phyloP scores from a whole-genome alignment of 2,797 vertebrate species.

The Cichlasoma orientale region DNA sequence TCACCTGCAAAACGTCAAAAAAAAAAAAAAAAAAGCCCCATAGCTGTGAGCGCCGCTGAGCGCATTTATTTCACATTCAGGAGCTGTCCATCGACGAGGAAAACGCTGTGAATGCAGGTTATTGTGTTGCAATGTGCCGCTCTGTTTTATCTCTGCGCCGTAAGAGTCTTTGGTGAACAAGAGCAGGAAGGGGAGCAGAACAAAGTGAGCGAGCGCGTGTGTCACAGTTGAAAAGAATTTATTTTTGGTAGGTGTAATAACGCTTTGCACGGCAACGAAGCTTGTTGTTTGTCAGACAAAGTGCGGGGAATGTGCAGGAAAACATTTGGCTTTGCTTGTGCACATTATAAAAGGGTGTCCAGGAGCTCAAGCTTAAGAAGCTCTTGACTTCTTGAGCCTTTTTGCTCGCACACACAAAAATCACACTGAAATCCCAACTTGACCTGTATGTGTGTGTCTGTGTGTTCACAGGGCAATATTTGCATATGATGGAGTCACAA shows the following conservation, averaged over 20 bases:
- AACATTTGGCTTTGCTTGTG: slow-evolving; percentile 42
- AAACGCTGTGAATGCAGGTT: slow-evolving; percentile 32
- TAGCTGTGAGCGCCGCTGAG: slow-evolving; percentile 8
- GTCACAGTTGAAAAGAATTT: slow-evolving; percentile 15
- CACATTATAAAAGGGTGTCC: slow-evolving; percentile 19
- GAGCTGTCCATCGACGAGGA: neutral
- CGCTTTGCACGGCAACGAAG: slow-evolving; percentile 30
- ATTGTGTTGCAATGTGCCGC: slow-evolving; percentile 31
- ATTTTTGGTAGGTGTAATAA: slow-evolving; percentile 26
- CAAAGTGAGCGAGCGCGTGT: slow-evolving; percentile 15
- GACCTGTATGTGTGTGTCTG: slow-evolving; percentile 36
- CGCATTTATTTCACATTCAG: slow-evolving; percentile 36
- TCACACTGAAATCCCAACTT: neutral
- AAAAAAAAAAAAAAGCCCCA: slow-evolving; percentile 50
- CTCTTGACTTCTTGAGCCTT: slow-evolving; percentile 3
- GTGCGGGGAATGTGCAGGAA: slow-evolving; percentile 23
- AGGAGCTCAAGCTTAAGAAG: slow-evolving; percentile 19
- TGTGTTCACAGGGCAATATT: slow-evolving; percentile 82
- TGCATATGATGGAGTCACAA: slow-evolving; percentile 80
- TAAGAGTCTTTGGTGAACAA: slow-evolving; percentile 14
- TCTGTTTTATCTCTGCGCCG: slow-evolving; percentile 12
- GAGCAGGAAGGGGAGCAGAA: slow-evolving; percentile 10
- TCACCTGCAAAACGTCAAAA: slow-evolving; percentile 67
- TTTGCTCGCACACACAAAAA: neutral
- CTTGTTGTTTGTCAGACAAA: slow-evolving; percentile 44